phyloP scores from a whole-genome alignment of 2,888 invertebrate species.

The Reticulitermes lucifugus region DNA sequence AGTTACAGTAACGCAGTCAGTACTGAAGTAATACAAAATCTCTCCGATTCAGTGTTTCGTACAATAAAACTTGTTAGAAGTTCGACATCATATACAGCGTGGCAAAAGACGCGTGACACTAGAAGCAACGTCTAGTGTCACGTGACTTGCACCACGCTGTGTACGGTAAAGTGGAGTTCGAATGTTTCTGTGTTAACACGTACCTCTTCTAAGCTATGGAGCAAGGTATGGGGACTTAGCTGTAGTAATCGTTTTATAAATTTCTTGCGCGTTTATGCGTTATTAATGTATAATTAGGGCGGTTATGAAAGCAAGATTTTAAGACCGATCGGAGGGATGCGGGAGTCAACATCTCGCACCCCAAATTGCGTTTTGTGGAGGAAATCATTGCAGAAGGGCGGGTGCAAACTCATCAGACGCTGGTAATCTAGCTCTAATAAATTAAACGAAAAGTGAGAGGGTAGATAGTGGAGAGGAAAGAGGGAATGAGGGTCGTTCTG shows the following conservation, averaged over 20 bases:
- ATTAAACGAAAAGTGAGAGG: constrained; percentile 40
- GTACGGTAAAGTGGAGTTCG: too few species aligned
- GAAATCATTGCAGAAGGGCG: not conserved
- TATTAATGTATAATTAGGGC: constrained; percentile 52
- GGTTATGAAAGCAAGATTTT: constrained; percentile 52
- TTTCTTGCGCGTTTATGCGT: constrained; percentile 51
- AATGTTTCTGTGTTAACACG: too few species aligned
- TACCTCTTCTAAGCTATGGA: constrained; percentile 9
- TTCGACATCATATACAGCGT: too few species aligned
- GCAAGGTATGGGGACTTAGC: not conserved
- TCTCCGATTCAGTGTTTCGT: too few species aligned
- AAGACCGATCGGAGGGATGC: constrained; percentile 31
- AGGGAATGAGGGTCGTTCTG: not conserved
- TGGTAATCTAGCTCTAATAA: constrained; percentile 36
- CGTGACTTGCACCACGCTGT: too few species aligned
- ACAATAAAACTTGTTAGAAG: too few species aligned
- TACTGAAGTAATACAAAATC: too few species aligned
- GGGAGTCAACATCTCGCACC: constrained; percentile 6
- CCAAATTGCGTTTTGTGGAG: not conserved
- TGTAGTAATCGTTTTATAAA: constrained; percentile 51
- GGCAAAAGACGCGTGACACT: too few species aligned
- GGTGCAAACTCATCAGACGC: constrained; percentile 32
- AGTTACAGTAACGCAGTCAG: too few species aligned
- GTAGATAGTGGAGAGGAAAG: not conserved
- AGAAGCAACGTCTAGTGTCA: too few species aligned